Percentiles rank a stretch among this genome's conserved stretches.
Evolutionary conservation across 2,797 vertebrate genomes (phyloP).

Genomic region (Darevskia mixta): DNA sequence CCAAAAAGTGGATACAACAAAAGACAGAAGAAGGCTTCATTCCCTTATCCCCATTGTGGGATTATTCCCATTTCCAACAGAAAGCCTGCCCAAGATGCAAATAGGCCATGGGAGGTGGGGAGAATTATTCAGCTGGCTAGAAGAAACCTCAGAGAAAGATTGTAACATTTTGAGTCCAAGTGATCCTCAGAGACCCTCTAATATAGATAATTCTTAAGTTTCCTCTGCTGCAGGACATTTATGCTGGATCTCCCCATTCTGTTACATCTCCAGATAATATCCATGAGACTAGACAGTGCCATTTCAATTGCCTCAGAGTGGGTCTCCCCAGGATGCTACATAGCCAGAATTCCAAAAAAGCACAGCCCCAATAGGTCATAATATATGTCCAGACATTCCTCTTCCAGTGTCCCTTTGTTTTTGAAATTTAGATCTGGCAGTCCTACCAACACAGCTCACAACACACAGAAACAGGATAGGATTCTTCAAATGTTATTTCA

Average conservation of each 20-base stretch:
- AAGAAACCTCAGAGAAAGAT: not conserved
- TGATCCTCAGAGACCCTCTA: not conserved
- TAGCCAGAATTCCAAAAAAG: not conserved
- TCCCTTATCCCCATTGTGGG: not conserved
- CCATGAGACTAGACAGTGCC: not conserved
- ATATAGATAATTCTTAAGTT: not conserved
- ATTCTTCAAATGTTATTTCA: not conserved
- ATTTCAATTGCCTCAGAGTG: not conserved
- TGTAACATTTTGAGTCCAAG: not conserved
- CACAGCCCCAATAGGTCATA: not conserved
- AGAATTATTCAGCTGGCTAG: not conserved
- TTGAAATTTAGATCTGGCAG: not conserved
- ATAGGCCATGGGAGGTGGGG: not conserved
- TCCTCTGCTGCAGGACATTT: not conserved
- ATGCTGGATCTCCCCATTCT: not conserved
- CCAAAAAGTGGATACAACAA: slow-evolving; percentile 24
- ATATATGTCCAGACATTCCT: not conserved
- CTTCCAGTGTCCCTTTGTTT: not conserved
- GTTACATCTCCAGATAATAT: not conserved
- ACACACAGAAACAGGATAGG: not conserved
- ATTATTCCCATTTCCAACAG: not conserved
- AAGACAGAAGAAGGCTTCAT: slow-evolving; percentile 17
- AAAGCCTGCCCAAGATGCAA: slow-evolving; percentile 15
- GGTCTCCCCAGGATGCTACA: not conserved
- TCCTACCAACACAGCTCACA: not conserved